These are phyloP conservation scores for Schizaphis graminum DNA, from an alignment of 2,888 invertebrate genomes.

Conservation along the genomic window DNA sequence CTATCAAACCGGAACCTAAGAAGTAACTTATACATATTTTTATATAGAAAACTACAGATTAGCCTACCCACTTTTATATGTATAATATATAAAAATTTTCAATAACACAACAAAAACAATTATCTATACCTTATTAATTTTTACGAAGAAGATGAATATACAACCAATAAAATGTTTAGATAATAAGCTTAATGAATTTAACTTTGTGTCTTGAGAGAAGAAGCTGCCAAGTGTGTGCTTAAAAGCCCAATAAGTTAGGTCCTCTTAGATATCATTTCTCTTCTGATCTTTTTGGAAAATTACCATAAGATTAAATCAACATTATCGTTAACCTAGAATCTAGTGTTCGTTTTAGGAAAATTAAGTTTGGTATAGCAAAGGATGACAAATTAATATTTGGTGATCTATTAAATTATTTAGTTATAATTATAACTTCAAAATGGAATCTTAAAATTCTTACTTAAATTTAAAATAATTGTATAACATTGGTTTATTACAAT, in stretches of 20 bases:
- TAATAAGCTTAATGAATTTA: not conserved
- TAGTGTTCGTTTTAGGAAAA: not conserved
- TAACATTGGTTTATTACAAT: too few relatives aligned
- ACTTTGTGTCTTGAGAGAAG: not conserved
- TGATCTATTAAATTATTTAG: not conserved
- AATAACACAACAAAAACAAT: not conserved
- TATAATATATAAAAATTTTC: not conserved
- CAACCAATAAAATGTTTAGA: not conserved
- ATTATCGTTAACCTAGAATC: not conserved
- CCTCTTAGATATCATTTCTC: not conserved
- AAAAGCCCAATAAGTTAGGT: not conserved
- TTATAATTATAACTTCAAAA: not conserved
- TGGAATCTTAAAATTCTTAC: not conserved
- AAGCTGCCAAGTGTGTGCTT: not conserved
- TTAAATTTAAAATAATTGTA: not conserved
- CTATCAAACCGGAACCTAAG: conserved; percentile 61
- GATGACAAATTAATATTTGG: not conserved
- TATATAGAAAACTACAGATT: not conserved
- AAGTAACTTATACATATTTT: conserved; percentile 20
- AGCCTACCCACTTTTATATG: too few relatives aligned
- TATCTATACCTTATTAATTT: not conserved
- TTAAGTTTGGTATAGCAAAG: not conserved
- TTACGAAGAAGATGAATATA: not conserved
- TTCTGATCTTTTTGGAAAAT: not conserved
- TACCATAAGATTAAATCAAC: not conserved